Evolutionary conservation across 2,888 invertebrate genomes (phyloP), one percentile per base, ranked within the genome.

Genomic region (Sesia bembeciformis): DNA sequence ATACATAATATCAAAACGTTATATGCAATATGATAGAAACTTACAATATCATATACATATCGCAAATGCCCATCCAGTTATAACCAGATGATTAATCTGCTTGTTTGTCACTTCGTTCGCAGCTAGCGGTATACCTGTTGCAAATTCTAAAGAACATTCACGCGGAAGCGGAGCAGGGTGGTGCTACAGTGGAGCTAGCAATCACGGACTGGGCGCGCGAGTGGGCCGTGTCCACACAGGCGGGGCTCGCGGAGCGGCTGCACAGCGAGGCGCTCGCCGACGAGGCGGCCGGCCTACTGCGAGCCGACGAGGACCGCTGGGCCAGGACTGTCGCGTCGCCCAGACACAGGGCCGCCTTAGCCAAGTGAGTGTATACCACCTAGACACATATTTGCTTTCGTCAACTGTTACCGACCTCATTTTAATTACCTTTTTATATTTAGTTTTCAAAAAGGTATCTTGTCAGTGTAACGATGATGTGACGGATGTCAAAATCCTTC

Each of bases 151-250:
- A 81, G 61, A 70, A 76, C 66, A 62, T 78, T 56, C 84, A 84
- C 72, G 66, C 70, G 59, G 59, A 56, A 8, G 78, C 75, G 50
- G 76, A 70, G 60, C 40, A 56, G 53, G 76, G 70, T 7, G 57
- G 62, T 23, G 59, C 70, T 43, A 53, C 62, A 8, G 71, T 81
- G 58, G 83, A 82, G 74, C 74, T 81, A 65, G 66, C 78, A 62
- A 73, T 87, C 63, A 82, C 83, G 62, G 86, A 85, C 75, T 87
- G 87, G 87, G 84, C 84, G 63, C 84, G 87, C 62, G 74, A 72
- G 62, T 86, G 87, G 87, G 86, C 86, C 54, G 72, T 79, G 60
- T 62, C 72, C 63, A 67, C 79, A 68, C 85, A 84, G 73, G 81
- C 79, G 4, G 71, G 65, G 50, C 74, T 80, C 62, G 68, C 76